Evolutionary conservation across 2,113 vertebrate species (phyloP).

Genomic region (Thalassoma bifasciatum): DNA sequence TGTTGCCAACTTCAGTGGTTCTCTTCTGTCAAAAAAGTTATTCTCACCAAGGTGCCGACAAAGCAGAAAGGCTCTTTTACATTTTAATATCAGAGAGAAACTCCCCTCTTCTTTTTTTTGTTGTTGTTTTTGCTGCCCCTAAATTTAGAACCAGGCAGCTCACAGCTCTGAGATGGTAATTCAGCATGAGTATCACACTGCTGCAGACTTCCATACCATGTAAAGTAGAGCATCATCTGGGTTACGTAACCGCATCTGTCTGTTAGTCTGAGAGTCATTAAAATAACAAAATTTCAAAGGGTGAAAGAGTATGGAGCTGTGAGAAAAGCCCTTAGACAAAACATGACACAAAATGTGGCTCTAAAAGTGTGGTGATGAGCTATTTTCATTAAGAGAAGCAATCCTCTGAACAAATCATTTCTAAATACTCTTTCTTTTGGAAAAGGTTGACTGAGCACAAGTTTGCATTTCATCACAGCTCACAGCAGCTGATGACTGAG

Average conservation of each 20-base stretch:
- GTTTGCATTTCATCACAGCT: not conserved
- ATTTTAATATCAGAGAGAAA: conserved; percentile 36
- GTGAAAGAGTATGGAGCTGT: not conserved
- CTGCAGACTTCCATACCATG: not conserved
- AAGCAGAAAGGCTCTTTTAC: not conserved
- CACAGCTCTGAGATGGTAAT: conserved; percentile 28
- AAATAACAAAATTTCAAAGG: conserved; percentile 2
- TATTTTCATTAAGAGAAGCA: not conserved
- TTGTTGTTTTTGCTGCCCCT: conserved; percentile 3
- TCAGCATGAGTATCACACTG: not conserved
- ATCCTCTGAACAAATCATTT: not conserved
- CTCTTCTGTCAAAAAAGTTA: not conserved
- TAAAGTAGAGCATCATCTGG: not conserved
- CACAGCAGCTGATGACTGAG: not conserved
- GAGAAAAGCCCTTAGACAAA: not conserved
- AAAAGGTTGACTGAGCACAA: not conserved
- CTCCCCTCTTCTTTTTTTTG: not conserved
- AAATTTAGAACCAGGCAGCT: conserved; percentile 9
- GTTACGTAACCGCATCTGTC: conserved; percentile 9
- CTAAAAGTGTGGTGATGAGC: not conserved
- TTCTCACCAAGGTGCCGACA: not conserved
- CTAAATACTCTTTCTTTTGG: not conserved
- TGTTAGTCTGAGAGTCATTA: not conserved
- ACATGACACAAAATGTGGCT: not conserved
- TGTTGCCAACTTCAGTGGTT: too few species aligned